Percentiles rank a stretch among this genome's conserved stretches.
These are phyloP conservation scores for Ptychobarbus kaznakovi DNA, from an alignment of 2,797 vertebrate species.

Conservation along the genomic window DNA sequence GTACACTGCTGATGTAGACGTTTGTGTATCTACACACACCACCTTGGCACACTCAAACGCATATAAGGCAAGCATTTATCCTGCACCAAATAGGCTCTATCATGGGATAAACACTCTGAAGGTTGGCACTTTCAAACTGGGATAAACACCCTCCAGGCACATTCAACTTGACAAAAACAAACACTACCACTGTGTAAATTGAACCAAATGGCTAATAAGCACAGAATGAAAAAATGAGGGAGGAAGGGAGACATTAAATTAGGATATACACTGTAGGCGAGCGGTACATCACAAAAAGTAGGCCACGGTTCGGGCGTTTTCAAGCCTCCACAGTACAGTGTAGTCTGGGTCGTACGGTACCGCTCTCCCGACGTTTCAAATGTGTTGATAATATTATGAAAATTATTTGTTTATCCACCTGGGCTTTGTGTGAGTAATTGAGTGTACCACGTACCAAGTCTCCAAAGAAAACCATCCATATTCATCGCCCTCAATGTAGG, in stretches of 20 bases:
- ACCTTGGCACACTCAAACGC: slow-evolving; percentile 22
- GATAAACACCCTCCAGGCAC: slow-evolving; percentile 45
- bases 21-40: slow-evolving; percentile 24
- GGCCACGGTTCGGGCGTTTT: slow-evolving; percentile 2
- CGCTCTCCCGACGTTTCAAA: not conserved
- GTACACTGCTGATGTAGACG: slow-evolving; percentile 1
- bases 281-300: slow-evolving; percentile 41
- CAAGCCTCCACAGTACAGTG: not conserved
- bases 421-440: slow-evolving; percentile 37
- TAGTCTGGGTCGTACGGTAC: not conserved
- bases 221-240: slow-evolving; percentile 30
- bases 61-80: slow-evolving; percentile 32
- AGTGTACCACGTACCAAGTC: slow-evolving; percentile 19
- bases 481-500: slow-evolving; percentile 8
- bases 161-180: slow-evolving; percentile 50
- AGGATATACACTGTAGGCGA: slow-evolving; percentile 42
- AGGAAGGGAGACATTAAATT: slow-evolving; percentile 27
- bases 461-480: slow-evolving; percentile 40
- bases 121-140: slow-evolving; percentile 30
- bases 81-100: slow-evolving; percentile 27
- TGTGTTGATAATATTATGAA: slow-evolving; percentile 31
- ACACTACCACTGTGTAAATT: slow-evolving; percentile 37
- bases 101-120: slow-evolving; percentile 34
- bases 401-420: slow-evolving; percentile 36
- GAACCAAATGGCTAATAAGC: slow-evolving; percentile 39